Conservation (phyloP, 2,113 vertebrate genomes). For the Anhinga rufa region DNA sequence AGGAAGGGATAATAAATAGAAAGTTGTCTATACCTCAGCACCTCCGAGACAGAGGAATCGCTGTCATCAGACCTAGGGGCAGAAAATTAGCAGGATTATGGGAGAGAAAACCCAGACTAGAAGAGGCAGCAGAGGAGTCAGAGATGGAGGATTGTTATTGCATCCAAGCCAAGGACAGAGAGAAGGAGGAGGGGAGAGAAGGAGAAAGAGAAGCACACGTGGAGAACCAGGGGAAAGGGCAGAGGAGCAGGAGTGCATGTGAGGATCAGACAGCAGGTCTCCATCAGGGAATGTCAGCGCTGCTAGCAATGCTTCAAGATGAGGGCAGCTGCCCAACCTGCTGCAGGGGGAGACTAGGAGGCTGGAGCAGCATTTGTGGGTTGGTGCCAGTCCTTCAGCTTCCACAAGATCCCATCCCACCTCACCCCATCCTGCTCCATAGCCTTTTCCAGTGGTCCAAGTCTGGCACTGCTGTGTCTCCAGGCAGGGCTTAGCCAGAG, state of each 20-base stretch:
- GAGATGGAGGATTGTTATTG: constrained; percentile 61
- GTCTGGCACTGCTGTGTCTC: neutral
- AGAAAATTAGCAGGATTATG: constrained; percentile 93
- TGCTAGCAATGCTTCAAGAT: neutral
- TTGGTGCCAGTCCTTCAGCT: neutral
- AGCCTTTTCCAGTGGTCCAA: neutral
- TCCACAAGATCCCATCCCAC: neutral
- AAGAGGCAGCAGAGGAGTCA: constrained; percentile 29
- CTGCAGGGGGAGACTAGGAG: neutral
- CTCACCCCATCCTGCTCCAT: neutral
- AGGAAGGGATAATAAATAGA: constrained; percentile 71
- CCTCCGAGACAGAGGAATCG: constrained; percentile 99
- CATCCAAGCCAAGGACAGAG: constrained; percentile 42
- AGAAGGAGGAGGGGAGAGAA: neutral
- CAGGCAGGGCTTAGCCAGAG: neutral
- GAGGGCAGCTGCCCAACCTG: neutral
- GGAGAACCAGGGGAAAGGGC: neutral
- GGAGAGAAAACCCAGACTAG: constrained; percentile 67
- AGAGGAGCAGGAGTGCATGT: neutral
- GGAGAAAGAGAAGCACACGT: neutral
- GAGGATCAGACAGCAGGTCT: constrained; percentile 19
- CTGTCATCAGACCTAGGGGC: constrained; percentile 99
- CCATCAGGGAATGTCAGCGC: neutral
- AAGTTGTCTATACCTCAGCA: constrained; percentile 96
- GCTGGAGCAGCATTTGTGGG: neutral